These are phyloP conservation scores for Gallinago nigripennis DNA, from an alignment of 2,797 vertebrate species.

Conservation along the genomic window DNA sequence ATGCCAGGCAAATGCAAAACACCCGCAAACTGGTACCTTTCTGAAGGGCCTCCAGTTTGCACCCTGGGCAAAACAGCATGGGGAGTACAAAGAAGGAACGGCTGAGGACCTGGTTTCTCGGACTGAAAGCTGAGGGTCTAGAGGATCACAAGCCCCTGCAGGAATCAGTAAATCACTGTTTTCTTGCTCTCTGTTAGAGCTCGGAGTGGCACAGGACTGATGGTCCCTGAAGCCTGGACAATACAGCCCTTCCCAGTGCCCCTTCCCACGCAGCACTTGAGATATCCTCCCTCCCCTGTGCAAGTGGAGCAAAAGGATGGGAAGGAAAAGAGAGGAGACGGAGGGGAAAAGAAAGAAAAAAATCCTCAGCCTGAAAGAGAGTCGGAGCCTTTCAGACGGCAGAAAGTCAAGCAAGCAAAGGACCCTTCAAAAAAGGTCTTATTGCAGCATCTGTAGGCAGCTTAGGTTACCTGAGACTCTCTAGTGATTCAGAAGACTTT, in stretches of 20 bases:
- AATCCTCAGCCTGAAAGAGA: not conserved
- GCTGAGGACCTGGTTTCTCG: not conserved
- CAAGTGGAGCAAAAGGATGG: not conserved
- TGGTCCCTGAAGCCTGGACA: not conserved
- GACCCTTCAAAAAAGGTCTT: slow-evolving; percentile 55
- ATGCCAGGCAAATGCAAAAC: not conserved
- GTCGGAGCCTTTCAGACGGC: slow-evolving; percentile 6
- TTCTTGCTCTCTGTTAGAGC: not conserved
- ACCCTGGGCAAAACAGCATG: not conserved
- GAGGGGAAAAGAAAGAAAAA: not conserved
- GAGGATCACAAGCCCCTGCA: not conserved
- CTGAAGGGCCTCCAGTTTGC: not conserved
- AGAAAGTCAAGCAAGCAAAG: slow-evolving; percentile 59
- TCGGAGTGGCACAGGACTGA: not conserved
- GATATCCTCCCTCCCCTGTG: not conserved
- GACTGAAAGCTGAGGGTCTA: not conserved
- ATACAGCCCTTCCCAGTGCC: not conserved
- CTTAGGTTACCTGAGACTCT: slow-evolving; percentile 74
- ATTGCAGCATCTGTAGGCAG: slow-evolving; percentile 50
- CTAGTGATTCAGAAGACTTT: slow-evolving; percentile 73
- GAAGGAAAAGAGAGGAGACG: not conserved
- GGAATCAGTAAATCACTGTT: not conserved
- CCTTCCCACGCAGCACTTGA: not conserved
- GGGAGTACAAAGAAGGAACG: not conserved
- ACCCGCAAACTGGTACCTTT: not conserved